Evolutionary conservation across 23 tunicate species (phyloP).

Genomic region (Corella eumyota): DNA sequence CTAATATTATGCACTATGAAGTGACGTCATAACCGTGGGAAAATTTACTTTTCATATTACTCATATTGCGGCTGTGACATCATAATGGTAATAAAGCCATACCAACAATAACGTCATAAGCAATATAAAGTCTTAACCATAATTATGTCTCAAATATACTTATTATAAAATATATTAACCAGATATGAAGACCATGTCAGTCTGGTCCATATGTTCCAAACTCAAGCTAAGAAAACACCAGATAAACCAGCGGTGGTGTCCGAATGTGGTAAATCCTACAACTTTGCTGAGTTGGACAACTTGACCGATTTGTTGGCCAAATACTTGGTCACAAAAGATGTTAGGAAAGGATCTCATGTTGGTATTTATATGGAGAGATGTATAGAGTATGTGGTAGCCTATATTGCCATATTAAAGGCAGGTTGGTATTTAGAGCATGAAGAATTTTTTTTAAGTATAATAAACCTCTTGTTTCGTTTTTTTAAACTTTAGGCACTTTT

Average conservation of each 20-base stretch:
- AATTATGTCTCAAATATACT: too few species aligned
- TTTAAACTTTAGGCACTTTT: neutral
- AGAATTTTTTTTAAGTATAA: neutral
- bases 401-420: constrained; percentile 83
- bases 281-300: constrained; percentile 52
- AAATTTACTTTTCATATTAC: too few species aligned
- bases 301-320: constrained; percentile 54
- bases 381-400: constrained; percentile 72
- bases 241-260: constrained; percentile 45
- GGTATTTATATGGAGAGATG: constrained; percentile 89
- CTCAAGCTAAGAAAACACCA: constrained; percentile 35
- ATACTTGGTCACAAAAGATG: constrained; percentile 21
- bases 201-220: constrained; percentile 67
- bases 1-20: neutral
- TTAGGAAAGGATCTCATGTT: constrained; percentile 38
- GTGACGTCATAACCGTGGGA: neutral
- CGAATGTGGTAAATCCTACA: constrained; percentile 12
- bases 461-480: neutral
- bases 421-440: constrained; percentile 23
- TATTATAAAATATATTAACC: too few species aligned
- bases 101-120: too few species aligned
- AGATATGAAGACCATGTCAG: constrained; percentile 68
- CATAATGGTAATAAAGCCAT: too few species aligned
- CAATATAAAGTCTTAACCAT: too few species aligned
- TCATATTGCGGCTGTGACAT: too few species aligned